Evolutionary conservation across 2,797 vertebrate species (phyloP).

Genomic region (Otus scops): DNA sequence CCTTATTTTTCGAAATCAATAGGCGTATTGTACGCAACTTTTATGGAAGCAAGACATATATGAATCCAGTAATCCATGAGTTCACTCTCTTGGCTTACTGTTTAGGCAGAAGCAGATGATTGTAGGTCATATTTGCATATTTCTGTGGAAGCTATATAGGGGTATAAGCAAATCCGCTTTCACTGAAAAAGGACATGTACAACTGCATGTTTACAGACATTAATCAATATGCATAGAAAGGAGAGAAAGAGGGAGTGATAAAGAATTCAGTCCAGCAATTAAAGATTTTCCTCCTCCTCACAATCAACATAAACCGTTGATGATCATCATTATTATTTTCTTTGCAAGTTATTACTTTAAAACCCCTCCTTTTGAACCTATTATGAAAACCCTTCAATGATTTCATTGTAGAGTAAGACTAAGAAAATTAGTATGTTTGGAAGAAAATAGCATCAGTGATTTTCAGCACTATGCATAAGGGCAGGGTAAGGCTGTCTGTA

Average conservation of each 20-base stretch:
- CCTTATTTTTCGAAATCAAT: not conserved
- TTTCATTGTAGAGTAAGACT: slow-evolving; percentile 10
- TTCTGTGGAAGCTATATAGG: not conserved
- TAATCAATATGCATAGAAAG: slow-evolving; percentile 45
- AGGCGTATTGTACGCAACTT: not conserved
- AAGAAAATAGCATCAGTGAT: slow-evolving; percentile 53
- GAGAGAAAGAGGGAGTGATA: slow-evolving; percentile 50
- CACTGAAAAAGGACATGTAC: not conserved
- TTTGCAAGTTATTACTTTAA: slow-evolving; percentile 2
- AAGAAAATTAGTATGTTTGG: slow-evolving; percentile 40
- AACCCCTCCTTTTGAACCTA: not conserved
- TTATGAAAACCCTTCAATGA: not conserved
- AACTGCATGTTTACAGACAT: slow-evolving; percentile 37
- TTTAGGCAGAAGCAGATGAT: slow-evolving; percentile 9
- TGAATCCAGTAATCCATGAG: slow-evolving; percentile 7
- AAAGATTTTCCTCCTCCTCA: not conserved
- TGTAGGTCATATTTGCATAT: slow-evolving; percentile 37
- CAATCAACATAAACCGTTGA: not conserved
- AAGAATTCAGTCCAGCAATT: slow-evolving; percentile 61
- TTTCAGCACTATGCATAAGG: slow-evolving; percentile 64
- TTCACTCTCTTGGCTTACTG: slow-evolving; percentile 5
- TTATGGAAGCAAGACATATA: not conserved
- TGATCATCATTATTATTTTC: not conserved
- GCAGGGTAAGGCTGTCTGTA: slow-evolving; percentile 41
- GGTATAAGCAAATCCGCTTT: not conserved